Evolutionary conservation across 2,888 invertebrate genomes (phyloP), one percentile per base, ranked within the genome.

Genomic region (Camponotus fellah): DNA sequence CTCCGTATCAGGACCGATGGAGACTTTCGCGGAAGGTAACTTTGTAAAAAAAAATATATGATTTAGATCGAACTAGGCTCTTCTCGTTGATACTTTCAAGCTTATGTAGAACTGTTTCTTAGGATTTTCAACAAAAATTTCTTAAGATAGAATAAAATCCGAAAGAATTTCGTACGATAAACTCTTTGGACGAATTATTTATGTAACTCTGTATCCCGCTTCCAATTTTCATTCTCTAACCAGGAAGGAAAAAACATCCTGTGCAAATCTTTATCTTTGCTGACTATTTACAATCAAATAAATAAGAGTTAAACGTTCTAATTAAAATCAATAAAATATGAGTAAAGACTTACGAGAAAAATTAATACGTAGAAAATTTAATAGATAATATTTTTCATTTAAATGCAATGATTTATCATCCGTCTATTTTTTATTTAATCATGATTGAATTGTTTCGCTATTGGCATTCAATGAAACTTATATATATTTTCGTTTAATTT

Each of bases 81-180:
- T 64, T 64, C 64, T 76, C 64, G 75, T 65, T 64, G 49, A 65
- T 53, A 76, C 17, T 64, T 64, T 76, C 64, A 76, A 76, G 64
- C 79, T 79, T 72, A 49, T 69, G 56, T 76, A 77, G 77, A 77
- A 71, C 32, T 71, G 56, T 77, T 77, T 77, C 72, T 69, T 77
- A 77, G 77, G 72, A 72, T 77, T 77, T 77, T 71, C 56, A 77
- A 77, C 14, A 72, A 56, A n/a, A 49, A 77, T 77, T 71, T 77
- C 40, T 53, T 69, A 77, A 77, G 32, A 43, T 77, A 71, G 77
- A 71, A 56, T 56, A 77, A 56, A 77, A 77, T 71, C 56, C 14
- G 32, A 77, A 77, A 71, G 77, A 77, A 77, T 71, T 71, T 77
- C 56, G 32, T 71, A 77, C 53, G n/a, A 76, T n/a, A 69, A 77